phyloP scores from a whole-genome alignment of 37 sponge, comb jelly and placozoan species.

The Bolinopsis microptera region DNA sequence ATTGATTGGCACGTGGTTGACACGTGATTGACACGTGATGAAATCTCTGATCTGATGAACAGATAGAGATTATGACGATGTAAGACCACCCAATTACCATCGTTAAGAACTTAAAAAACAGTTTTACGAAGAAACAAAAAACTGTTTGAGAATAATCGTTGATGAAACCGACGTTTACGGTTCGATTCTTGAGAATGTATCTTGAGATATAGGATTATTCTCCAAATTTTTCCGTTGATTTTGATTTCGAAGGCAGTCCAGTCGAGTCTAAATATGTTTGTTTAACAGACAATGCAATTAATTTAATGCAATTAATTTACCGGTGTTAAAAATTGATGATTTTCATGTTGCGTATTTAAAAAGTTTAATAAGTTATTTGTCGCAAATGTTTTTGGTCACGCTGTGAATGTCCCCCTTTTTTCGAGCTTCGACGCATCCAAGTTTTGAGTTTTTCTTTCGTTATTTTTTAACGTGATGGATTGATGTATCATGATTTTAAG shows the following conservation, averaged over 20 bases:
- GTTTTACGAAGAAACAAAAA: too few species aligned
- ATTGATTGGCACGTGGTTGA: neutral
- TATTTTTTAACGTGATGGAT: neutral
- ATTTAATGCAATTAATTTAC: neutral
- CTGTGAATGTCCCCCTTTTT: neutral
- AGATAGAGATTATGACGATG: too few species aligned
- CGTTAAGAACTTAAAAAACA: too few species aligned
- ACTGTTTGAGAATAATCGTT: too few species aligned
- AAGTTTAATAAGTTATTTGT: neutral
- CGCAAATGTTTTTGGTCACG: neutral
- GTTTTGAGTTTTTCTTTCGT: neutral
- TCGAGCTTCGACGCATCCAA: neutral
- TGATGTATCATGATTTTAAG: neutral
- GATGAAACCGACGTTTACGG: too few species aligned
- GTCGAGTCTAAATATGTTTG: too few species aligned
- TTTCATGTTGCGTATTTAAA: neutral
- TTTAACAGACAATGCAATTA: neutral
- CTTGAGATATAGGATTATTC: too few species aligned
- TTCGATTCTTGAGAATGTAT: too few species aligned
- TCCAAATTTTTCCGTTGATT: too few species aligned
- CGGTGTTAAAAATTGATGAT: neutral
- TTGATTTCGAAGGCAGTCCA: too few species aligned
- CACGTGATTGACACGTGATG: neutral
- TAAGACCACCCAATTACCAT: too few species aligned
- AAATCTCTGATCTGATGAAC: neutral